A percentile compares a stretch with the other conserved stretches of the same genome.
These are phyloP conservation scores for Nestor notabilis DNA, from an alignment of 2,113 vertebrate species.

Conservation along the genomic window DNA sequence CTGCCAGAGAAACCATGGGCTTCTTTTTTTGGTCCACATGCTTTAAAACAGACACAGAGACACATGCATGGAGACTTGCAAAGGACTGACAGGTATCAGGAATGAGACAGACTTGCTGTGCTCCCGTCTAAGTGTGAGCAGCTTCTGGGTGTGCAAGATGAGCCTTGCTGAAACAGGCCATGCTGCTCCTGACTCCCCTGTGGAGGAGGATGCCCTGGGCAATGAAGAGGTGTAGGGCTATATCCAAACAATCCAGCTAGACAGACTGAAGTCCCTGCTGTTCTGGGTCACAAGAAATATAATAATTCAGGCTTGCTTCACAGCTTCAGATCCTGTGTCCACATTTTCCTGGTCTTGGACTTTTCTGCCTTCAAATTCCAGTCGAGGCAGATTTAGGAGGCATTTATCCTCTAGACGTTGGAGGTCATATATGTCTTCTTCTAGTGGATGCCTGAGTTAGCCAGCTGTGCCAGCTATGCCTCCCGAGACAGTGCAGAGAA, in stretches of 20 bases:
- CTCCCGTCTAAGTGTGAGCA: neutral
- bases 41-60: neutral
- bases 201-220: neutral
- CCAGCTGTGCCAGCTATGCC: no score
- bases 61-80: fast-evolving
- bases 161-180: neutral
- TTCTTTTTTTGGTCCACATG: neutral
- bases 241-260: neutral
- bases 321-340: neutral
- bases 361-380: neutral
- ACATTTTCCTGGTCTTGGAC: neutral
- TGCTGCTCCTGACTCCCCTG: fast-evolving
- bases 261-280: neutral
- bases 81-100: neutral
- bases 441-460: no score
- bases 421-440: neutral
- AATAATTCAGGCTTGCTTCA: neutral
- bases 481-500: neutral
- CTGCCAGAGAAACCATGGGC: neutral
- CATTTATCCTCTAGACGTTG: neutral
- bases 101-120: neutral
- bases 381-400: neutral
- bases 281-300: neutral
- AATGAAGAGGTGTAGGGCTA: neutral
- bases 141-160: neutral